phyloP scores from a whole-genome alignment of 1,140 invertebrate species.

The Philaenus spumarius region DNA sequence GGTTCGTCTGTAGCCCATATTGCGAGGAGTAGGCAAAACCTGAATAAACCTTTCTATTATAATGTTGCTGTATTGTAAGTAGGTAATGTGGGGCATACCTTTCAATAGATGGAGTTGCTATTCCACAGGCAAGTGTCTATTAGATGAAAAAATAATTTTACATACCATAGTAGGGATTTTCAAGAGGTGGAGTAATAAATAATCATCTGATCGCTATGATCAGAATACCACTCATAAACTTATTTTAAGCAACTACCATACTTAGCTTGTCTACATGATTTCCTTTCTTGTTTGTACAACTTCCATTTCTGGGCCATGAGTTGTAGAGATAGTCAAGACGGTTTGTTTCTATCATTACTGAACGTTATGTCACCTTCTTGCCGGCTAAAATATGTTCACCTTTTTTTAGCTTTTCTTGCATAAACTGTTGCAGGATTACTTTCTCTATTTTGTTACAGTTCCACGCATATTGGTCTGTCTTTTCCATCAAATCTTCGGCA shows the following conservation, averaged over 20 bases:
- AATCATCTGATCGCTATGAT: conserved; percentile 17
- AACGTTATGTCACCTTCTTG: conserved; percentile 24
- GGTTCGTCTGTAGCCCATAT: neutral
- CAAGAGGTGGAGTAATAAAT: conserved; percentile 13
- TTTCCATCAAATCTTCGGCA: conserved; percentile 25
- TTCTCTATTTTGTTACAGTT: conserved; percentile 24
- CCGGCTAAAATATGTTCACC: conserved; percentile 22
- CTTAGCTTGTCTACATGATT: conserved; percentile 12
- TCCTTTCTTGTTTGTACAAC: conserved; percentile 21
- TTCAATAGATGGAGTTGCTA: conserved; percentile 2
- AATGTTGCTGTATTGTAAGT: conserved; percentile 12
- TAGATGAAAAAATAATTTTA: conserved; percentile 19
- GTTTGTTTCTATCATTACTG: conserved; percentile 32
- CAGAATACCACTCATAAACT: conserved; percentile 18
- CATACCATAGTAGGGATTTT: conserved; percentile 19
- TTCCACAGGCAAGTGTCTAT: conserved; percentile 14
- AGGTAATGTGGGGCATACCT: conserved; percentile 9
- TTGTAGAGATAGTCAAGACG: conserved; percentile 28
- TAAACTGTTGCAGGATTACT: conserved; percentile 22
- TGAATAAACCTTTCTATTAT: conserved; percentile 11
- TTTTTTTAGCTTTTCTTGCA: conserved; percentile 23
- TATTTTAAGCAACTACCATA: conserved; percentile 20
- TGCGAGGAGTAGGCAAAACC: neutral
- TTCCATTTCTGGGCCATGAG: conserved; percentile 27
- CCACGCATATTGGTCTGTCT: conserved; percentile 26